Evolutionary conservation across 2,113 vertebrate species (phyloP).

Genomic region (Tetrax tetrax): DNA sequence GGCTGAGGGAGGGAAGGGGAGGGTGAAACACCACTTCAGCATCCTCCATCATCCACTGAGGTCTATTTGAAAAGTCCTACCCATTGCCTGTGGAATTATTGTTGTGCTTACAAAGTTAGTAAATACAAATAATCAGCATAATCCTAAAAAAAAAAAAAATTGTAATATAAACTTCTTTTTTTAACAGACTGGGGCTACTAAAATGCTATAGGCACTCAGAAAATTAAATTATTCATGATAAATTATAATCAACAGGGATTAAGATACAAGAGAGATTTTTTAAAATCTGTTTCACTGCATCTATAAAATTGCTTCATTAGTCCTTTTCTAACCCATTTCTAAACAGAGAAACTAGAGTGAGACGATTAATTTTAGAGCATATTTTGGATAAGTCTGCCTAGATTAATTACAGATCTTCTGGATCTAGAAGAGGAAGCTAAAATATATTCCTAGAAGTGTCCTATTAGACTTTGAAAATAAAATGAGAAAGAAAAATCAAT

Average conservation of each 20-base stretch:
- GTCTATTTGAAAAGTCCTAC: not conserved
- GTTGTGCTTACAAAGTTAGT: not conserved
- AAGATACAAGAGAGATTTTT: not conserved
- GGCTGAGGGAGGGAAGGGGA: not conserved
- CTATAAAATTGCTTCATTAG: slow-evolving; percentile 25
- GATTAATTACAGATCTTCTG: slow-evolving; percentile 13
- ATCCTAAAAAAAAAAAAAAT: not conserved
- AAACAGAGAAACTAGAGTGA: not conserved
- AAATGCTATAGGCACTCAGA: not conserved
- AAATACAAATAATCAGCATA: not conserved
- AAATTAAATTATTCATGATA: not conserved
- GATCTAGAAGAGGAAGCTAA: not conserved
- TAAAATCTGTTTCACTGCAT: not conserved
- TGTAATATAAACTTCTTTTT: not conserved
- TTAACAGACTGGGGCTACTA: not conserved
- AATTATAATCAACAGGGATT: not conserved
- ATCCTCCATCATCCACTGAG: not conserved
- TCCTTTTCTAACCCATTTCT: not conserved
- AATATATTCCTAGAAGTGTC: slow-evolving; percentile 14
- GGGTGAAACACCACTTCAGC: not conserved
- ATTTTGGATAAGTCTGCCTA: not conserved
- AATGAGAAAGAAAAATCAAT: slow-evolving; percentile 5
- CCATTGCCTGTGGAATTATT: not conserved
- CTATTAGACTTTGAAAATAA: slow-evolving; percentile 32
- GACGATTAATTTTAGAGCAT: not conserved